Conservation (phyloP, 1,140 invertebrate species). For the Melanaphis sacchari region DNA sequence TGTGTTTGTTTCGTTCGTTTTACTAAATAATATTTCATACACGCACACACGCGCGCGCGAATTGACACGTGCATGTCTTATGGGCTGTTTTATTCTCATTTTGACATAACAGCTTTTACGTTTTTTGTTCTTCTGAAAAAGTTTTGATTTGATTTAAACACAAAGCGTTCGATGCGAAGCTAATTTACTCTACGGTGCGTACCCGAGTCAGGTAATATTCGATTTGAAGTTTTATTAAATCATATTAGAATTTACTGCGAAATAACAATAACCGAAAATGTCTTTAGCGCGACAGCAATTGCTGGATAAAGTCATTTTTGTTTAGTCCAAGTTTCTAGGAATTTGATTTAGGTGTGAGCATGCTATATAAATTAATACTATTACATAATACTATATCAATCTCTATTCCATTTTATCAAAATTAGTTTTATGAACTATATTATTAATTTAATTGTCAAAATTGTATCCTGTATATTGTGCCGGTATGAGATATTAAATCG, state of each 20-base stretch:
- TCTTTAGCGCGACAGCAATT: not conserved
- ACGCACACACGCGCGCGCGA: not conserved
- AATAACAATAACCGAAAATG: not conserved
- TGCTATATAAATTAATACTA: not conserved
- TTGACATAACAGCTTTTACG: not conserved
- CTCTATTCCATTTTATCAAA: not conserved
- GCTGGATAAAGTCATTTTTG: not conserved
- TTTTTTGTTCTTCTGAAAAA: not conserved
- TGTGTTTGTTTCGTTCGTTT: not conserved
- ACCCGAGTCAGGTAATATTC: not conserved
- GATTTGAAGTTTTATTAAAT: not conserved
- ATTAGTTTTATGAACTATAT: constrained; percentile 19
- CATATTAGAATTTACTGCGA: not conserved
- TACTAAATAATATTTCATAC: not conserved
- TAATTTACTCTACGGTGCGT: not conserved
- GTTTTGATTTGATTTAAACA: not conserved
- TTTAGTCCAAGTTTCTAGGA: not conserved
- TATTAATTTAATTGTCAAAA: not conserved
- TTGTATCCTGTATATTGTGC: not conserved
- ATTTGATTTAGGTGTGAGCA: not conserved
- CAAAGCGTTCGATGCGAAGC: not conserved
- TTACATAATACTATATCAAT: not conserved
- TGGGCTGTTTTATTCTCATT: not conserved
- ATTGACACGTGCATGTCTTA: not conserved
- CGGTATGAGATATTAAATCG: not conserved